Evolutionary conservation across 2,113 vertebrate genomes (phyloP), one percentile per base, ranked within the genome.

Genomic region (Acrocephalus arundinaceus): DNA sequence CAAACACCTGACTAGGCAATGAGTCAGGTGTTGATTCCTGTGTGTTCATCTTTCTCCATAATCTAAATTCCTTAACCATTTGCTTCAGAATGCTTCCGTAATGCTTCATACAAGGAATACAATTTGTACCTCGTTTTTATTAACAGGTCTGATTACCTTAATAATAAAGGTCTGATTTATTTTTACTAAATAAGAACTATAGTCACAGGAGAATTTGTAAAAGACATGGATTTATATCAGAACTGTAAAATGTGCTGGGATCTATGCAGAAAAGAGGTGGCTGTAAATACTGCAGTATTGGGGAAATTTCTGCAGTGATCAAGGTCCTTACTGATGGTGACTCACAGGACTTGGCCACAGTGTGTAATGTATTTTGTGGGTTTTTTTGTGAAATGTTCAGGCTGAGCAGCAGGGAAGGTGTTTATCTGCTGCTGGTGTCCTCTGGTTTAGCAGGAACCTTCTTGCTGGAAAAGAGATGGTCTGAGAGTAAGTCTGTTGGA

Each of bases 41-140:
- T 63, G 30, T 73, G 51, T 66, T 83, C 4, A 14, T 52, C 5
- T 65, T 90, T 46, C 10, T 83, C 35, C 5, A 4, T 76, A 43
- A 71, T 76, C 35, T 31, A 41, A 31, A 46, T 71, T 52, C 68
- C 39, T 65, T 76, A 22, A 35, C 39, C 5, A 2, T 46, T 85
- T 90, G 28, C 22, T 75, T 85, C 46, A 43, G 52, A 67, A 24
- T 0, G 3, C 61, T 58, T 75, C 43, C 0, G 0, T 31, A 43
- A 35, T 37, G 25, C 54, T 89, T 89, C 41, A 12, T 49, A 30
- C 7, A 45, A 78, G 20, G 24, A 33, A 37, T 28, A 27, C 23
- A 48, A 8, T 73, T 80, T 57, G 10, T 30, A n/a, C 68, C 25
- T 15, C 19, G 6, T 30, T 95, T 90, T 82, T 85, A 22, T 88